Base-by-base conservation (phyloP, 2,888 invertebrate species). In the Oligia fasciuncula region DNA sequence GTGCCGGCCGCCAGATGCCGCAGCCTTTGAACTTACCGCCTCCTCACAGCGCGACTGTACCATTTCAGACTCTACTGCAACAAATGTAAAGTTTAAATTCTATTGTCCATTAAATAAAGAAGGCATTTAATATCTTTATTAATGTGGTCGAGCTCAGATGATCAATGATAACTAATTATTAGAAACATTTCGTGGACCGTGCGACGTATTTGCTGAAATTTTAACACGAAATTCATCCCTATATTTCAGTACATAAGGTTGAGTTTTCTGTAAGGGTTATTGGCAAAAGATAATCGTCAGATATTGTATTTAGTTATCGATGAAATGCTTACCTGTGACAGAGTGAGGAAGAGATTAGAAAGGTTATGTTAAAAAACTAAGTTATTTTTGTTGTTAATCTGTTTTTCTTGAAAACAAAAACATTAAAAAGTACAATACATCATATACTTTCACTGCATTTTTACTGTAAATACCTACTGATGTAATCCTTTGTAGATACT, bases 281-380 rank as follows among this genome's bases (percentile, higher is more conserved):
- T 93, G 92, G 92, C 91, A 83, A 91, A 89, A 94, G 95, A 95
- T 96, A 95, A 94, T 95, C 93, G 93, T 90, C 94, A 92, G 94
- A 94, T 96, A 96, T 95, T 95, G 95, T 96, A 92, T 96, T 96
- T 95, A 95, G 95, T 94, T 95, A 95, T 95, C 94, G 94, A 92
- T 95, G 93, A 91, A 88, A 88, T 89, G 87, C 85, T 91, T 91
- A 90, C 90, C 90, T 90, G 90, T 73, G 66, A 49, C 75, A 90
- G 92, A 91, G 84, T 85, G 89, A 87, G 62, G 76, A 88, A 80
- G 62, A 73, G 84, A 89, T 88, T 89, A 91, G 92, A 90, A 49
- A 62, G 49, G 73, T 8, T 51, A 65, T 29, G n/a, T 63, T 76
- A 35, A 49, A 60, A 69, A 49, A 19, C 2, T 54, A 17, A n/a